Conservation (phyloP, 2,113 vertebrate species). For the Otolemur garnettii region DNA sequence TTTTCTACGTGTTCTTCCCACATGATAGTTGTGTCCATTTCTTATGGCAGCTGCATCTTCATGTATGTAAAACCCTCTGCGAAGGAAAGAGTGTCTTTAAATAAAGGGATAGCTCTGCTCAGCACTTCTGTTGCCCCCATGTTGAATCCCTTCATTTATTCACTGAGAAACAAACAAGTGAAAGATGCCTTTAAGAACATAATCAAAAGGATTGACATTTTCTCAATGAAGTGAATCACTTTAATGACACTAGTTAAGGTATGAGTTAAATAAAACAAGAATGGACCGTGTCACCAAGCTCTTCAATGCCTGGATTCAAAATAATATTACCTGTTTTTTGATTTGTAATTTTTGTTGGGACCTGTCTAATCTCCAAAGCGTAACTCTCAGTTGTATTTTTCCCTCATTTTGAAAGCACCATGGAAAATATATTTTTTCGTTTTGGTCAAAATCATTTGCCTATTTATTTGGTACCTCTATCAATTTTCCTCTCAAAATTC, state of each 20-base stretch:
- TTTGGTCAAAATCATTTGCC: neutral
- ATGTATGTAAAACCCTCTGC: constrained; percentile 77
- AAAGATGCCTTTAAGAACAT: constrained; percentile 70
- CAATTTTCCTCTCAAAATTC: neutral
- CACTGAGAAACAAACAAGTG: constrained; percentile 77
- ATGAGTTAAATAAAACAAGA: neutral
- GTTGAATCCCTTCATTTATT: constrained; percentile 80
- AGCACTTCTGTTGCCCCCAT: constrained; percentile 71
- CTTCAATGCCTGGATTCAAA: neutral
- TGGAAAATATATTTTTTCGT: neutral
- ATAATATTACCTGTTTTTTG: neutral
- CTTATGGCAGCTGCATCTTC: constrained; percentile 79
- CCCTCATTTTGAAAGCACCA: neutral
- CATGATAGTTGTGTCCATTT: constrained; percentile 75
- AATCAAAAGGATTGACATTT: neutral
- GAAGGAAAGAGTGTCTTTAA: constrained; percentile 70
- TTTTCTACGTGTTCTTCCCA: constrained; percentile 79
- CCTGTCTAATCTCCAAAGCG: neutral
- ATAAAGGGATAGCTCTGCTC: constrained; percentile 74
- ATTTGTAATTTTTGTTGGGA: neutral
- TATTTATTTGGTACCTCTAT: neutral
- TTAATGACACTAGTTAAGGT: neutral
- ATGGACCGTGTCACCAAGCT: neutral
- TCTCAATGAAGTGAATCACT: constrained; percentile 22
- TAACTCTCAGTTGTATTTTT: neutral